These are phyloP conservation scores for Terrapene triunguis DNA, from an alignment of 2,113 vertebrate genomes.

Conservation along the genomic window DNA sequence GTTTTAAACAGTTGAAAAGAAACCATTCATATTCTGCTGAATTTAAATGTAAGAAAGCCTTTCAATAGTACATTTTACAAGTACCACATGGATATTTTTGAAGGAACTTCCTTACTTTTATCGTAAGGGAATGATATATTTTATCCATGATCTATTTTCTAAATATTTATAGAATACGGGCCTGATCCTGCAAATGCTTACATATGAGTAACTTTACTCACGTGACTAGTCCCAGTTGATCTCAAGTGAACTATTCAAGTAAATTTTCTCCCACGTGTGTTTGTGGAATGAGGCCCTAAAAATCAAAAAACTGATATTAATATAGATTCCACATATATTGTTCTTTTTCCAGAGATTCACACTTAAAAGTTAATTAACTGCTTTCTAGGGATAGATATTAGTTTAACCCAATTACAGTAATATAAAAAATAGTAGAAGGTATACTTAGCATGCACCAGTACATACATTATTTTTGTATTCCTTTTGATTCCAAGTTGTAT, in stretches of 20 bases:
- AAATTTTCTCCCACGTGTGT: not conserved
- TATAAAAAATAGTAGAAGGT: conserved; percentile 36
- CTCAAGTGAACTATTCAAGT: not conserved
- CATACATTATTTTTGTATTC: conserved; percentile 1
- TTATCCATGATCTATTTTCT: not conserved
- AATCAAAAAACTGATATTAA: not conserved
- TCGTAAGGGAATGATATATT: not conserved
- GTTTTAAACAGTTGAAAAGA: conserved; percentile 52
- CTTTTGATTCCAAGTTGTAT: conserved; percentile 37
- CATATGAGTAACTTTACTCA: not conserved
- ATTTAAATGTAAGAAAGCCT: conserved; percentile 24
- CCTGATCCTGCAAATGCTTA: not conserved
- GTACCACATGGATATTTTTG: conserved; percentile 17
- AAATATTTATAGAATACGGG: not conserved
- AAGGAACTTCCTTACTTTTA: not conserved
- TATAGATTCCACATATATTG: not conserved
- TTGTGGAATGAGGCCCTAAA: not conserved
- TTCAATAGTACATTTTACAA: conserved; percentile 3
- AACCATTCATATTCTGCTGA: conserved; percentile 17
- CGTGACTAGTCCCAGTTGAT: not conserved
- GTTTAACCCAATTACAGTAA: conserved; percentile 33
- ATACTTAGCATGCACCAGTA: not conserved
- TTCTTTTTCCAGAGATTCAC: not conserved
- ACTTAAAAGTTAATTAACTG: conserved; percentile 32
- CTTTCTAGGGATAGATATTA: conserved; percentile 52